phyloP scores from a whole-genome alignment of 1,140 invertebrate genomes.

The Bombus affinis region DNA sequence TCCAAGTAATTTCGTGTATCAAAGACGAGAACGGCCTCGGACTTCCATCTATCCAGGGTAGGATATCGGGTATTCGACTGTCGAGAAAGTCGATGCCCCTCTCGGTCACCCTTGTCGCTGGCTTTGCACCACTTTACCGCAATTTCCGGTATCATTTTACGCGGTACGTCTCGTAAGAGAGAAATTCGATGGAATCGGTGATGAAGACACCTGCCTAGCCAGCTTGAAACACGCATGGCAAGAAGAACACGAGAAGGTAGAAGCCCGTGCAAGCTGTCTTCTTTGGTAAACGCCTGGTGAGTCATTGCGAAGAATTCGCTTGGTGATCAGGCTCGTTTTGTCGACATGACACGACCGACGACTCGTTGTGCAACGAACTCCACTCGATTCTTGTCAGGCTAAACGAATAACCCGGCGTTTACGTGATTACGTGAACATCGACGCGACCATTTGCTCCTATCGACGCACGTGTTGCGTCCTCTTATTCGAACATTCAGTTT shows the following conservation, averaged over 20 bases:
- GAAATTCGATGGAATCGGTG: slow-evolving; percentile 22
- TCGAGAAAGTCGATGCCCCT: slow-evolving; percentile 33
- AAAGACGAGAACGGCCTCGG: slow-evolving; percentile 4
- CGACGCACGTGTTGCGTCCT: too few species aligned
- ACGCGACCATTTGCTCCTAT: neutral
- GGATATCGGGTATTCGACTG: slow-evolving; percentile 11
- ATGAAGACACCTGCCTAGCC: neutral
- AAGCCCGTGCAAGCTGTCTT: slow-evolving; percentile 20
- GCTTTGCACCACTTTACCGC: slow-evolving; percentile 34
- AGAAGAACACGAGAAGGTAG: neutral
- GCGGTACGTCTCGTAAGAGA: neutral
- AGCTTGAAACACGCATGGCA: neutral
- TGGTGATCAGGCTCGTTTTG: neutral
- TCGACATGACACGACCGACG: neutral
- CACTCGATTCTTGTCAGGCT: neutral
- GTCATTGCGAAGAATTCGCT: slow-evolving; percentile 30
- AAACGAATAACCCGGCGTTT: neutral
- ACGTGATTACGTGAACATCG: neutral
- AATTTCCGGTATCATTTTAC: slow-evolving; percentile 49
- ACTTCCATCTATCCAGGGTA: neutral
- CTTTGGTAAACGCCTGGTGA: slow-evolving; percentile 17
- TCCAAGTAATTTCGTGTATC: slow-evolving; percentile 40
- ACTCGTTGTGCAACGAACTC: neutral
- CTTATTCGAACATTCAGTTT: too few species aligned
- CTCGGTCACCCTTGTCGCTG: slow-evolving; percentile 4